These are phyloP conservation scores for Protobothrops flavoviridis DNA, from an alignment of 2,113 vertebrate species.

Conservation along the genomic window DNA sequence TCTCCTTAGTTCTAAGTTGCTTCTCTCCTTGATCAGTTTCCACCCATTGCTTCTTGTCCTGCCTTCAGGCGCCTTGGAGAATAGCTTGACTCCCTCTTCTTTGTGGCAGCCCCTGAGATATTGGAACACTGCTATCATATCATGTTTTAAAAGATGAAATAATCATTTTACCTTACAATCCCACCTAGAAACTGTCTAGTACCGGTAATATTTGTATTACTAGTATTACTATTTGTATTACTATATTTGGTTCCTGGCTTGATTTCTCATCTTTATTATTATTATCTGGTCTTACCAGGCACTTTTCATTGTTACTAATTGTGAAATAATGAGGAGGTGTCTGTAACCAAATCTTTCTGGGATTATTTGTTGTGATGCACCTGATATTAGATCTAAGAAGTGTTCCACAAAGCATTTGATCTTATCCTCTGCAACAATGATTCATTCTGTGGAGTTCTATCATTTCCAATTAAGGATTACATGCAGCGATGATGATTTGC, in stretches of 20 bases:
- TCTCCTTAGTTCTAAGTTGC: too few species aligned
- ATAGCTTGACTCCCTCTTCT: too few species aligned
- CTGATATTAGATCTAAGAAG: constrained; percentile 28
- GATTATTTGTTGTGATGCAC: constrained; percentile 2
- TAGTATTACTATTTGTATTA: not conserved
- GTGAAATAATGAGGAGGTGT: constrained; percentile 24
- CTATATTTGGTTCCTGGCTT: not conserved
- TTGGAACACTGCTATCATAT: too few species aligned
- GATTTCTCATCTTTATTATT: not conserved
- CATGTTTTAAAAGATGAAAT: not conserved
- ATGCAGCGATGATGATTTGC: constrained; percentile 49
- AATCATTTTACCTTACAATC: not conserved
- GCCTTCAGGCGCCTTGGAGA: too few species aligned
- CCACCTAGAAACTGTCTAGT: not conserved
- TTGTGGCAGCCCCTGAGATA: too few species aligned
- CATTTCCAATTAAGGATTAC: constrained; percentile 55
- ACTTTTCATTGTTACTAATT: constrained; percentile 1
- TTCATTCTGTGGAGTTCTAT: constrained; percentile 50
- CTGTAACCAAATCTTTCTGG: constrained; percentile 12
- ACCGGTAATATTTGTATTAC: not conserved
- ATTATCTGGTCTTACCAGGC: not conserved
- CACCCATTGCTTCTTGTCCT: too few species aligned
- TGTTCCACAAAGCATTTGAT: constrained; percentile 25
- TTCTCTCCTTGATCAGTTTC: too few species aligned
- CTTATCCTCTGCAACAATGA: constrained; percentile 26